A percentile compares a stretch with the other conserved stretches of the same genome.
Conservation (phyloP, 2,797 vertebrate genomes). For the Avahi laniger region DNA sequence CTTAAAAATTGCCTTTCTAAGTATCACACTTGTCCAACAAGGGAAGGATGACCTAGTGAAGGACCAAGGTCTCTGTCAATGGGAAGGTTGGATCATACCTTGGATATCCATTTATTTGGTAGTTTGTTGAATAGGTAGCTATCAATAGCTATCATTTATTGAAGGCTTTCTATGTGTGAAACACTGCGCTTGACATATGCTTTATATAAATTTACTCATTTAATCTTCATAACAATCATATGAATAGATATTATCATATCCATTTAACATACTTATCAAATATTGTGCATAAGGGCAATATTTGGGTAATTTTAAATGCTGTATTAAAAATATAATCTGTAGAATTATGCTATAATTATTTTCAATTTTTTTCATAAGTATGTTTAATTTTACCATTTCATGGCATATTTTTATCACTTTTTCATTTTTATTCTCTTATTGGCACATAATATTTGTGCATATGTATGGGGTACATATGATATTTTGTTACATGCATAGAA, state of each 20-base stretch:
- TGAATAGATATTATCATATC: background rate
- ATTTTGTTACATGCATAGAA: background rate
- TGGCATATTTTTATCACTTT: background rate
- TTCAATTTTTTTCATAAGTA: background rate
- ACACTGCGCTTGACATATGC: background rate
- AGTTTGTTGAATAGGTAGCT: background rate
- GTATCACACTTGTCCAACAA: background rate
- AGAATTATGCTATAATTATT: background rate
- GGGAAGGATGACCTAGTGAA: background rate
- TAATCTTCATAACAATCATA: background rate
- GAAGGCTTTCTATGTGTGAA: background rate
- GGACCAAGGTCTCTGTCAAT: background rate
- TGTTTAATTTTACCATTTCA: slow-evolving; percentile 2
- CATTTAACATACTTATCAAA: background rate
- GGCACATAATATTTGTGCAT: background rate
- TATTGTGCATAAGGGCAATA: background rate
- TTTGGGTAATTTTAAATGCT: slow-evolving; percentile 5
- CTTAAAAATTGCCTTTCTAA: background rate
- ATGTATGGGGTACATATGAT: background rate
- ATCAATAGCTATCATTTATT: background rate
- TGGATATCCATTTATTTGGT: background rate
- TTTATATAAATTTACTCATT: background rate
- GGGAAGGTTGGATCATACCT: background rate
- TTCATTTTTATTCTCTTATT: background rate
- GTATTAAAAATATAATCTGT: background rate